Evolutionary conservation across 53 echinoderm and acorn worm genomes (phyloP).

Genomic region (Crossaster papposus): DNA sequence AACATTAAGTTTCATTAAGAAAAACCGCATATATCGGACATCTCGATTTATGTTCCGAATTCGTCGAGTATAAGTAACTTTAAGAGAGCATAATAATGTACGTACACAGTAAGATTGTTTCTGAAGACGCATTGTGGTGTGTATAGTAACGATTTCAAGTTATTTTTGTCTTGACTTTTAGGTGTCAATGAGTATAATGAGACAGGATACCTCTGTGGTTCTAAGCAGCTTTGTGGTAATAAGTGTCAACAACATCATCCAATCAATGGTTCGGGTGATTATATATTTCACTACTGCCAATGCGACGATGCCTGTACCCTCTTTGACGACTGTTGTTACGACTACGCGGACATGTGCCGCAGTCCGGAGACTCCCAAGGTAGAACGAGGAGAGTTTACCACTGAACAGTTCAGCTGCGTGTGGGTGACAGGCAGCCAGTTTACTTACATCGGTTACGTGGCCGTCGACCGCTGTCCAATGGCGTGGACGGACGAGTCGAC

Average conservation of each 20-base stretch:
- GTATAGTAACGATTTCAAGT: neutral
- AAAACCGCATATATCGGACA: no score
- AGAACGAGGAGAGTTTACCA: slow-evolving; percentile 3
- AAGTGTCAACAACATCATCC: neutral
- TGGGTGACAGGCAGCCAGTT: slow-evolving; percentile 34
- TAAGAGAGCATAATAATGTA: no score
- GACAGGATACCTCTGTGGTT: slow-evolving; percentile 11
- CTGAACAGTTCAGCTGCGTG: neutral
- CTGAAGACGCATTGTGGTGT: neutral
- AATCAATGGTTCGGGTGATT: neutral
- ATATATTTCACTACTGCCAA: slow-evolving; percentile 33
- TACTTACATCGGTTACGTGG: slow-evolving; percentile 30
- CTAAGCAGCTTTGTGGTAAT: slow-evolving; percentile 11
- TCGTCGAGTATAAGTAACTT: no score
- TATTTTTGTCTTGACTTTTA: neutral
- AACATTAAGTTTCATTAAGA: no score
- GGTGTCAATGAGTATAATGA: neutral
- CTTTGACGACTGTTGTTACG: slow-evolving; percentile 43
- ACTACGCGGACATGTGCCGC: slow-evolving; percentile 13
- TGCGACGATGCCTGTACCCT: slow-evolving; percentile 33
- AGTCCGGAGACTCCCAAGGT: neutral
- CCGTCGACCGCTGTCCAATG: slow-evolving; percentile 18
- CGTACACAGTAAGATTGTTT: no score
- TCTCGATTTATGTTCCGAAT: no score
- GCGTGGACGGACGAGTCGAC: slow-evolving; percentile 28